Percentiles rank a stretch among this genome's conserved stretches.
Evolutionary conservation across 2,113 vertebrate genomes (phyloP).

Genomic region (Ardeotis arabs): DNA sequence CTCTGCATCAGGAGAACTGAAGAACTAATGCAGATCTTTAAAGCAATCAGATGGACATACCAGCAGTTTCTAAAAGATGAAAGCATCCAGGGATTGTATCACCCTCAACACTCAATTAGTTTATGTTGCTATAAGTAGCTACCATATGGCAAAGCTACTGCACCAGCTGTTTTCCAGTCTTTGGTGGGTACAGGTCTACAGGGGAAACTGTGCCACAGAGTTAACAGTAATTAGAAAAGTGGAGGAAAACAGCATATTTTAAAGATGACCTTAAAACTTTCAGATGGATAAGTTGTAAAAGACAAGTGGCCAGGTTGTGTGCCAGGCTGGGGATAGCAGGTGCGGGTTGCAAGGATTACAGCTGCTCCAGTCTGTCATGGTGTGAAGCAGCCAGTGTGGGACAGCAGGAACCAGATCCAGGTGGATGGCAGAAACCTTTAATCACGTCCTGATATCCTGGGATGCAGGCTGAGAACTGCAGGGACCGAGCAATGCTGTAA

Average conservation of each 20-base stretch:
- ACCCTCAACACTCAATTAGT: slow-evolving; percentile 42
- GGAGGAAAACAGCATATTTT: background rate
- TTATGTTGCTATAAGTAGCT: slow-evolving; percentile 47
- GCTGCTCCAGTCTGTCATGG: background rate
- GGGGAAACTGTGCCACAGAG: background rate
- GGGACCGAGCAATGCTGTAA: rapidly evolving
- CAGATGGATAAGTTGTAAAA: background rate
- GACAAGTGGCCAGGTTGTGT: background rate
- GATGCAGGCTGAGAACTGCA: background rate
- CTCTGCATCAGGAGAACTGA: background rate
- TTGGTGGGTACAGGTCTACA: background rate
- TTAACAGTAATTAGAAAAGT: background rate
- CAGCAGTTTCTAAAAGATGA: background rate
- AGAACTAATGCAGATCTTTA: background rate
- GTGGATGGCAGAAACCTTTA: background rate
- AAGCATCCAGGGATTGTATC: background rate
- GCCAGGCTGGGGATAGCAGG: background rate
- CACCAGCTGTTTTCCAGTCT: slow-evolving; percentile 39
- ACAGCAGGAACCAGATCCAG: background rate
- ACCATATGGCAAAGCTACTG: slow-evolving; percentile 30
- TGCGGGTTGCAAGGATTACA: background rate
- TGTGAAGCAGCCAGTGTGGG: background rate
- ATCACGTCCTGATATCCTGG: background rate
- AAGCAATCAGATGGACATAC: background rate
- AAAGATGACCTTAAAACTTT: background rate